These are phyloP conservation scores for Poeciliopsis retropinna DNA, from an alignment of 2,113 vertebrate genomes.

Conservation along the genomic window DNA sequence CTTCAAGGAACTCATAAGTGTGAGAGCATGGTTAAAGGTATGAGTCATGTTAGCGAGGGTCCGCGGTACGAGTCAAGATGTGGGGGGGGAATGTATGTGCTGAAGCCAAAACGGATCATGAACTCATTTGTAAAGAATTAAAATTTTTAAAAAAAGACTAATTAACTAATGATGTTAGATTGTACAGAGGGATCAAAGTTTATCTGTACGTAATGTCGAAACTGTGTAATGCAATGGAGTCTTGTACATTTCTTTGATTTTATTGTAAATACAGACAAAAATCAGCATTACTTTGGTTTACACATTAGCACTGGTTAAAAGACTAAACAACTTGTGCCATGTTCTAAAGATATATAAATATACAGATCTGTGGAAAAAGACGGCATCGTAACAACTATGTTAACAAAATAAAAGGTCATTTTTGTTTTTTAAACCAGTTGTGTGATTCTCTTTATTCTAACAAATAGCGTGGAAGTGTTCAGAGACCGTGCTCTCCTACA, in stretches of 20 bases:
- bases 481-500: not conserved
- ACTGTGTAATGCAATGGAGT: constrained; percentile 89
- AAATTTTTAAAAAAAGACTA: constrained; percentile 5
- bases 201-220: constrained; percentile 90
- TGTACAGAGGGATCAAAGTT: constrained; percentile 91
- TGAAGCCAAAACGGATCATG: constrained; percentile 85
- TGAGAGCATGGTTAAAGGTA: constrained; percentile 87
- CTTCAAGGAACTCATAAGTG: constrained; percentile 79
- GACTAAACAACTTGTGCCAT: constrained; percentile 84
- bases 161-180: constrained; percentile 87
- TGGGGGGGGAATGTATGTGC: constrained; percentile 73
- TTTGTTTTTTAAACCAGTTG: constrained; percentile 83
- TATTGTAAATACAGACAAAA: constrained; percentile 92
- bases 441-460: constrained; percentile 73
- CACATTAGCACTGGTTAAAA: constrained; percentile 88
- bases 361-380: constrained; percentile 70
- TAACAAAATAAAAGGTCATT: constrained; percentile 80
- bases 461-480: not conserved
- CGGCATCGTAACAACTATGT: constrained; percentile 74
- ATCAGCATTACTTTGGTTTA: constrained; percentile 85
- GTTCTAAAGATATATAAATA: constrained; percentile 82
- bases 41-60: constrained; percentile 88
- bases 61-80: constrained; percentile 81
- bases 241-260: constrained; percentile 94
- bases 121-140: constrained; percentile 80